These are phyloP conservation scores for Actias luna DNA, from an alignment of 2,888 invertebrate species.

Conservation along the genomic window DNA sequence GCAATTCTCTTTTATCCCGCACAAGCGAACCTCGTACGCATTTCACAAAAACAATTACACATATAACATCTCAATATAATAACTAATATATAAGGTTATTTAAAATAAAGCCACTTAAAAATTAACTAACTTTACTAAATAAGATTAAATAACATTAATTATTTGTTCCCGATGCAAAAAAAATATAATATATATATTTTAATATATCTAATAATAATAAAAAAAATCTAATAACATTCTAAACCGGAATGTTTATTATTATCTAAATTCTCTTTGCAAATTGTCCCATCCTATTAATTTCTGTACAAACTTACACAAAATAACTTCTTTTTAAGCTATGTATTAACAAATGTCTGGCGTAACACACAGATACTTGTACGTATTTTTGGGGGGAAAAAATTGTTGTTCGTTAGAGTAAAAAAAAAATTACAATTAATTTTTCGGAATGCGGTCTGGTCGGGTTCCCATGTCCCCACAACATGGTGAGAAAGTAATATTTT, in stretches of 20 bases:
- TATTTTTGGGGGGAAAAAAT: conserved; percentile 55
- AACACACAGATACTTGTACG: conserved; percentile 71
- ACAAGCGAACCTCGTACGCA: conserved; percentile 66
- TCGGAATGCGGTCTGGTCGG: conserved; percentile 78
- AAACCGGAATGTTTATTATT: conserved; percentile 78
- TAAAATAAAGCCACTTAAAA: conserved; percentile 78
- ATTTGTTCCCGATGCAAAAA: conserved; percentile 80
- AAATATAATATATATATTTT: conserved; percentile 65
- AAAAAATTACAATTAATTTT: conserved; percentile 26
- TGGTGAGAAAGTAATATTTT: conserved; percentile 45
- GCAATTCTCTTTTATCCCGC: conserved; percentile 72
- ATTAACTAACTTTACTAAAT: conserved; percentile 81
- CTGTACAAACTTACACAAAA: conserved; percentile 80
- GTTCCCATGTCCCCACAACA: conserved; percentile 52
- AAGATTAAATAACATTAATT: conserved; percentile 81
- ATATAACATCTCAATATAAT: conserved; percentile 80
- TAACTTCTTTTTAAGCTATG: conserved; percentile 69
- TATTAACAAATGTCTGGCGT: conserved; percentile 74
- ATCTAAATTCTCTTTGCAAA: conserved; percentile 82
- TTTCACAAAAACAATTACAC: conserved; percentile 78
- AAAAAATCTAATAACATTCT: conserved; percentile 80
- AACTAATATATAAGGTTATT: conserved; percentile 73
- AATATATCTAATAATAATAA: conserved; percentile 52
- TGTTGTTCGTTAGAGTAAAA: conserved; percentile 47
- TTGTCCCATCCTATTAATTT: conserved; percentile 80